Conservation (phyloP, 2,113 vertebrate genomes). For the Lates calcarifer region DNA sequence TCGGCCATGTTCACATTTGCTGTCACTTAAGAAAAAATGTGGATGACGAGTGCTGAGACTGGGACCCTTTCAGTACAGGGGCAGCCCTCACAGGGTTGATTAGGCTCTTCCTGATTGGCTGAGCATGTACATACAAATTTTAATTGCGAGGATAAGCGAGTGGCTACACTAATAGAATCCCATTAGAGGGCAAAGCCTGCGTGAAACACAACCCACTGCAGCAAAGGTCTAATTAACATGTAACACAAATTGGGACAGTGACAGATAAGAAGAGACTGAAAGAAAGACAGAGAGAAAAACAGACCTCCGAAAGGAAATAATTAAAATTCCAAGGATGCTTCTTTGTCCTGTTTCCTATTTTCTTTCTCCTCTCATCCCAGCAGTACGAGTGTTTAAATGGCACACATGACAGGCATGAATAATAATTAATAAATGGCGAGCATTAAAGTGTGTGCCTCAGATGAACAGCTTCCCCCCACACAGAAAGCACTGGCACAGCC, state of each 20-base stretch:
- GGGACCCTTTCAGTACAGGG: conserved; percentile 15
- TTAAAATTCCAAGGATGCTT: conserved; percentile 54
- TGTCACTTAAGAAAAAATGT: conserved; percentile 21
- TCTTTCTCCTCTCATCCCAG: conserved; percentile 27
- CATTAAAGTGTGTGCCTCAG: conserved; percentile 48
- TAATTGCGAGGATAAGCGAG: conserved; percentile 52
- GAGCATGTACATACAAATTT: conserved; percentile 37
- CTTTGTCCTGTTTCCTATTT: conserved; percentile 48
- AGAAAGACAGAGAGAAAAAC: conserved; percentile 12
- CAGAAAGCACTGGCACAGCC: not conserved
- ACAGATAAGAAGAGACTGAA: conserved; percentile 41
- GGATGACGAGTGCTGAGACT: conserved; percentile 23
- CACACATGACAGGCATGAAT: conserved; percentile 59
- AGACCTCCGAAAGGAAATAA: conserved; percentile 38
- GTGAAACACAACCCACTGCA: conserved; percentile 27
- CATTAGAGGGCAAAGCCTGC: conserved; percentile 41
- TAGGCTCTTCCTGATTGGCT: conserved; percentile 50
- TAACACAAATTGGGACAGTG: conserved; percentile 31
- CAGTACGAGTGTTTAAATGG: conserved; percentile 48
- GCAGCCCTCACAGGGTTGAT: conserved; percentile 42
- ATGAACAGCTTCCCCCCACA: conserved; percentile 33
- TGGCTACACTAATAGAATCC: conserved; percentile 47
- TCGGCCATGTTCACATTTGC: conserved; percentile 31
- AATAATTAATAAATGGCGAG: conserved; percentile 56
- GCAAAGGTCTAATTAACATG: conserved; percentile 55